Evolutionary conservation across 2,113 vertebrate genomes (phyloP).

Genomic region (Carassius gibelio): DNA sequence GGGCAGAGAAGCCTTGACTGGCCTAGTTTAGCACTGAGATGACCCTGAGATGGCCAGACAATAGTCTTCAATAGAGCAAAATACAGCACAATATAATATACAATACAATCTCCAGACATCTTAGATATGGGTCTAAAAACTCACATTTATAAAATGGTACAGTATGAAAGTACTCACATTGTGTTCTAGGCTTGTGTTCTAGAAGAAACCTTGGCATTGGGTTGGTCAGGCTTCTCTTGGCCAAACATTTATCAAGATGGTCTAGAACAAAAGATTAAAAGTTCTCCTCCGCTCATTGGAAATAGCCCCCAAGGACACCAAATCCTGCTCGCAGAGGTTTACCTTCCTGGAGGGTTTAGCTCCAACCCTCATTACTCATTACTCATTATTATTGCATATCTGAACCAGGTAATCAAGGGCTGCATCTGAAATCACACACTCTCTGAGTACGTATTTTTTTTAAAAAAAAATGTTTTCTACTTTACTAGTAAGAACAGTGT

Average conservation of each 20-base stretch:
- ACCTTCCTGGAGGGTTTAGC: neutral
- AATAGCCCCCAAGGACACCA: neutral
- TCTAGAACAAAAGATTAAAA: neutral
- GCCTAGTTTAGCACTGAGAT: conserved; percentile 58
- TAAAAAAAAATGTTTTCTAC: too few species aligned
- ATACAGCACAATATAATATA: neutral
- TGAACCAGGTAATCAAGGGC: neutral
- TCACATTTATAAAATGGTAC: neutral
- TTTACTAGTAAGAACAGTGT: too few species aligned
- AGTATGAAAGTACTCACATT: neutral
- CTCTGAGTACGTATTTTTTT: too few species aligned
- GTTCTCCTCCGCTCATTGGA: neutral
- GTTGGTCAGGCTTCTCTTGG: neutral
- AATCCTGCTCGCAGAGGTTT: neutral
- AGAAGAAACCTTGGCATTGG: neutral
- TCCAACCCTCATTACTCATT: neutral
- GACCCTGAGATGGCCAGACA: conserved; percentile 33
- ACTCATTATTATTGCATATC: neutral
- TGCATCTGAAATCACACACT: neutral
- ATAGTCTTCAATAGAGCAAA: conserved; percentile 2
- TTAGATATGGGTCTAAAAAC: conserved; percentile 24
- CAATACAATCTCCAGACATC: conserved; percentile 36
- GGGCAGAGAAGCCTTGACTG: conserved; percentile 70
- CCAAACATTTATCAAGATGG: neutral
- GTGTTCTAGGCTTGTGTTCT: neutral